Evolutionary conservation across 1,140 invertebrate genomes (phyloP).

Genomic region (Lamellibrachia luymesi): DNA sequence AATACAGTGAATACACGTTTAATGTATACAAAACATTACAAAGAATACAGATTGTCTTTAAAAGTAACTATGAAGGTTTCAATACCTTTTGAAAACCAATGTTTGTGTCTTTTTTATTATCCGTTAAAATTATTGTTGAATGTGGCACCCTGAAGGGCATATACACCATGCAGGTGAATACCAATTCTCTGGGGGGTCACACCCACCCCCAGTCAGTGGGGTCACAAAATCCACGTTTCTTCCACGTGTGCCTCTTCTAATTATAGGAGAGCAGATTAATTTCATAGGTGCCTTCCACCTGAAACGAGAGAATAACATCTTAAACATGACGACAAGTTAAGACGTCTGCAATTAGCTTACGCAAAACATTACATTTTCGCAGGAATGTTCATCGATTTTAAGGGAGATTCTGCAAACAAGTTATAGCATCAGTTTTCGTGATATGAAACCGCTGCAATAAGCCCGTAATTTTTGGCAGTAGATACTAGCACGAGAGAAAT

Average conservation of each 20-base stretch:
- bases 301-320: conserved; percentile 10
- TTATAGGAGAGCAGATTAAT: conserved; percentile 16
- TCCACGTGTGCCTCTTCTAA: not conserved
- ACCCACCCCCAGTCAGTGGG: not conserved
- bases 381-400: too few relatives aligned
- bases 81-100: not conserved
- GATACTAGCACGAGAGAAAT: too few relatives aligned
- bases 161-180: not conserved
- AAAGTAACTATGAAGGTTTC: not conserved
- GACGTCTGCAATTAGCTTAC: too few relatives aligned
- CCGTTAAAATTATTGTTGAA: not conserved
- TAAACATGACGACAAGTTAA: too few relatives aligned
- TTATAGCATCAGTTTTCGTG: too few relatives aligned
- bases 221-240: not conserved
- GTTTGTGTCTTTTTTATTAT: not conserved
- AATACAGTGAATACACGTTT: not conserved
- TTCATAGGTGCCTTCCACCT: conserved; percentile 13
- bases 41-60: not conserved
- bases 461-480: too few relatives aligned
- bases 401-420: too few relatives aligned
- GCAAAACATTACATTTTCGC: too few relatives aligned
- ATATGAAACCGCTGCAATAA: too few relatives aligned
- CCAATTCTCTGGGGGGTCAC: not conserved
- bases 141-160: not conserved
- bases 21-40: not conserved